Evolutionary conservation across 1,140 invertebrate genomes (phyloP).

Genomic region (Eueides isabella): DNA sequence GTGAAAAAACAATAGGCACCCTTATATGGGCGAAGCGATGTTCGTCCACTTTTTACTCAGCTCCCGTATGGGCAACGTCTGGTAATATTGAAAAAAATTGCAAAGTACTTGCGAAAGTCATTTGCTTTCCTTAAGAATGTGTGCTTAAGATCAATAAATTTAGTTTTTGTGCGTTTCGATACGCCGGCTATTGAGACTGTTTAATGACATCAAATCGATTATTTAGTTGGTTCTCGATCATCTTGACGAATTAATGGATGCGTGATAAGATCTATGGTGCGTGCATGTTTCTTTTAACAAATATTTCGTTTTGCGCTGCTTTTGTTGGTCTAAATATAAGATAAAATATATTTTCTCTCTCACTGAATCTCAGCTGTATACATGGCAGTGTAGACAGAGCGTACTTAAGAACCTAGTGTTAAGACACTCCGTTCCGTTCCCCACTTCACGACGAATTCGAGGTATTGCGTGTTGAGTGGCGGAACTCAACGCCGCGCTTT

Average conservation of each 20-base stretch:
- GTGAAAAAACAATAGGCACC: slow-evolving; percentile 48
- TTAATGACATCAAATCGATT: slow-evolving; percentile 24
- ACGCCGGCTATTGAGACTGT: slow-evolving; percentile 40
- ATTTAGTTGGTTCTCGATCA: slow-evolving; percentile 15
- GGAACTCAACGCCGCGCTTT: no score
- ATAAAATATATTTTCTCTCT: no score
- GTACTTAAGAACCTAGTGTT: no score
- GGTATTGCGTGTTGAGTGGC: no score
- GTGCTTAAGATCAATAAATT: slow-evolving; percentile 38
- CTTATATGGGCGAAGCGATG: slow-evolving; percentile 44
- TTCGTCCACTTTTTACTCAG: slow-evolving; percentile 44
- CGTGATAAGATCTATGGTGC: not conserved
- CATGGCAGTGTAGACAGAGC: no score
- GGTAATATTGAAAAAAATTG: slow-evolving; percentile 39
- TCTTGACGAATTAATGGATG: slow-evolving; percentile 1
- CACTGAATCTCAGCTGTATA: no score
- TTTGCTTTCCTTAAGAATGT: slow-evolving; percentile 44
- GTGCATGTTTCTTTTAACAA: not conserved
- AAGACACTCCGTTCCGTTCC: no score
- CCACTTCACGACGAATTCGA: no score
- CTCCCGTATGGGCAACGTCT: slow-evolving; percentile 43
- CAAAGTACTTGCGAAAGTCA: slow-evolving; percentile 36
- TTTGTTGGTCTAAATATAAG: no score
- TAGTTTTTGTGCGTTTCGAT: slow-evolving; percentile 40
- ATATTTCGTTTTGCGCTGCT: not conserved